These are phyloP conservation scores for Pipa parva DNA, from an alignment of 2,113 vertebrate species.

Conservation along the genomic window DNA sequence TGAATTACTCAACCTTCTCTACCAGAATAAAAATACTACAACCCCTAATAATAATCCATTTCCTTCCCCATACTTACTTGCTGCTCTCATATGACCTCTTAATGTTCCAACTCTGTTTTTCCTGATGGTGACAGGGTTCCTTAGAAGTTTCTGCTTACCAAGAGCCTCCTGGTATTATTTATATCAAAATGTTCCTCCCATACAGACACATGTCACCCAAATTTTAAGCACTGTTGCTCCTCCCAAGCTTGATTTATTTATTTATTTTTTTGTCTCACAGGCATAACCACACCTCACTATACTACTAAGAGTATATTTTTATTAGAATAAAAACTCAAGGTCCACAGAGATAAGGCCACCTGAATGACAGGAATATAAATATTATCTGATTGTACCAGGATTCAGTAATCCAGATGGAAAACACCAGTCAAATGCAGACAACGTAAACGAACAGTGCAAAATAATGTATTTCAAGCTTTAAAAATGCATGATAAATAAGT, in stretches of 20 bases:
- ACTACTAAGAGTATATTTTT: not conserved
- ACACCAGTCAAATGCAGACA: too few species aligned
- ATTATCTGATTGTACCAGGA: not conserved
- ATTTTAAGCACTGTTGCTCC: not conserved
- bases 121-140: not conserved
- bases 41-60: too few species aligned
- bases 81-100: not conserved
- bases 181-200: slow-evolving; percentile 26
- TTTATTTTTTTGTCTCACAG: not conserved
- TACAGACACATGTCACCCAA: not conserved
- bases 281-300: not conserved
- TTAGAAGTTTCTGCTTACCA: not conserved
- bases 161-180: not conserved
- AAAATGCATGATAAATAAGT: too few species aligned
- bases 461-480: too few species aligned
- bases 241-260: slow-evolving; percentile 15
- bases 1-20: too few species aligned
- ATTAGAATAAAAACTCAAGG: not conserved
- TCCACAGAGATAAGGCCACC: slow-evolving; percentile 10
- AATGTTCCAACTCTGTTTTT: not conserved
- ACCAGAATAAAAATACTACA: too few species aligned
- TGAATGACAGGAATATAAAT: not conserved
- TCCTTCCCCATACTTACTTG: slow-evolving; percentile 30
- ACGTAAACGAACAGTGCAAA: too few species aligned
- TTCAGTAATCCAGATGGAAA: too few species aligned